These are phyloP conservation scores for Macrotis lagotis DNA, from an alignment of 2,113 vertebrate species.

Conservation along the genomic window DNA sequence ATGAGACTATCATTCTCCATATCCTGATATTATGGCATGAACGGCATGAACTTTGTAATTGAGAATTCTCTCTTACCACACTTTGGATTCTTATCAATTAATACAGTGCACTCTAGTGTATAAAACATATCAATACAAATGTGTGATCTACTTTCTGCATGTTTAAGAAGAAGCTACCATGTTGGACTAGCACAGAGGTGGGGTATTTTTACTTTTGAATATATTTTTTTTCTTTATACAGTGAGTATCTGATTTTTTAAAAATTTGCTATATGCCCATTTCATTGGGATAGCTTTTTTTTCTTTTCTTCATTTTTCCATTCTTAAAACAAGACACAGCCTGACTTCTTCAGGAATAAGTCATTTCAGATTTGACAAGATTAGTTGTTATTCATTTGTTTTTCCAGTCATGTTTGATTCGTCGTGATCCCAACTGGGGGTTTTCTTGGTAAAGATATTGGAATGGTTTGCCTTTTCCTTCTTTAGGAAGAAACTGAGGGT, in stretches of 20 bases:
- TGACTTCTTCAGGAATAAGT: neutral
- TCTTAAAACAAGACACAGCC: neutral
- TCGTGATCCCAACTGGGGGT: no score
- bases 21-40: no score
- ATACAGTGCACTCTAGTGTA: neutral
- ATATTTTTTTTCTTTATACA: neutral
- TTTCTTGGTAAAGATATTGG: no score
- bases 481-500: no score
- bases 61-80: neutral
- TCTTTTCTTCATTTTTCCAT: neutral
- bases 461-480: no score
- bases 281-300: neutral
- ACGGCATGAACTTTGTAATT: neutral
- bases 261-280: neutral
- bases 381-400: neutral
- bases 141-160: neutral
- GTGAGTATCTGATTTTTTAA: neutral
- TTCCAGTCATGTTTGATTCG: no score
- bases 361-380: neutral
- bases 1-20: neutral
- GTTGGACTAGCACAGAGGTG: neutral
- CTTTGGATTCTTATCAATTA: neutral
- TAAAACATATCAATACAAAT: neutral
- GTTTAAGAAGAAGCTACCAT: neutral
- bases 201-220: neutral